Evolutionary conservation across 2,113 vertebrate genomes (phyloP).

Genomic region (Labeo catla): DNA sequence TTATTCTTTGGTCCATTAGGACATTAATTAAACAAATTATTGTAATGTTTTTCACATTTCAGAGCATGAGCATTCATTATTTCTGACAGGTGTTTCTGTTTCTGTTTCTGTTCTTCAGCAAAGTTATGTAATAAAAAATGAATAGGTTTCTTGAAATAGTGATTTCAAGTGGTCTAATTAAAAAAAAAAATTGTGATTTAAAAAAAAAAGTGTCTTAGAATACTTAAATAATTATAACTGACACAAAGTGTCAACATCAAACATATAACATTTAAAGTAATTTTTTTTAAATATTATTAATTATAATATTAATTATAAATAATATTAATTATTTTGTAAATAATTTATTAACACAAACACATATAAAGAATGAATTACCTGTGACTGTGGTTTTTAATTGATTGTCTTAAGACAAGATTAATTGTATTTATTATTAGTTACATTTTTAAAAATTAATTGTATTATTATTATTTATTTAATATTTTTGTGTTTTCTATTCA

Average conservation of each 20-base stretch:
- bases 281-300: too few species aligned
- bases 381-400: not conserved
- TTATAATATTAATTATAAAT: too few species aligned
- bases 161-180: not conserved
- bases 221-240: not conserved
- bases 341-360: too few species aligned
- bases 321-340: too few species aligned
- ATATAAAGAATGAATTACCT: too few species aligned
- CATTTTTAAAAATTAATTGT: not conserved
- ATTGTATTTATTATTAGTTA: not conserved
- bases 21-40: conserved; percentile 26
- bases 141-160: not conserved
- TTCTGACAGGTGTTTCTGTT: conserved; percentile 12
- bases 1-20: conserved; percentile 18
- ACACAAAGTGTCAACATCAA: too few species aligned
- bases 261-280: too few species aligned
- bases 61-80: not conserved
- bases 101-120: not conserved
- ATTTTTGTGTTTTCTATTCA: not conserved
- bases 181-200: not conserved
- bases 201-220: not conserved
- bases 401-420: not conserved
- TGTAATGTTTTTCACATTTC: not conserved
- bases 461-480: not conserved
- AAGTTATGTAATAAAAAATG: conserved; percentile 23